phyloP scores from a whole-genome alignment of 2,888 invertebrate species.

The Heliconius aoede region DNA sequence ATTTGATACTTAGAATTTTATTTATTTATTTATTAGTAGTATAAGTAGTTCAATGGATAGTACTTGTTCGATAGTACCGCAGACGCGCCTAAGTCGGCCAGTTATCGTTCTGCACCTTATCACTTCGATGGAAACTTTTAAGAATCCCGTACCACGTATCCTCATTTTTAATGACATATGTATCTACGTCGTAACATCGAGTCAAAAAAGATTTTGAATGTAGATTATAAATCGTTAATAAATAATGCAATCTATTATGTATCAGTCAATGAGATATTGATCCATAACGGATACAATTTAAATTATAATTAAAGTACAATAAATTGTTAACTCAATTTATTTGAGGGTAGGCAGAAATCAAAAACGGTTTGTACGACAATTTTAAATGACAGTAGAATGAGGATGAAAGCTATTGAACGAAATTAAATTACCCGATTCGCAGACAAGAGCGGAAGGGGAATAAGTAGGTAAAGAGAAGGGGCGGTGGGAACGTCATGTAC shows the following conservation, averaged over 20 bases:
- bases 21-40: not conserved
- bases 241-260: not conserved
- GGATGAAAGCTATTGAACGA: constrained; percentile 43
- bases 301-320: not conserved
- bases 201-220: not conserved
- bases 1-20: constrained; percentile 10
- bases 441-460: constrained; percentile 42
- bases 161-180: constrained; percentile 8
- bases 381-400: constrained; percentile 33
- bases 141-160: constrained; percentile 30
- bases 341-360: constrained; percentile 9
- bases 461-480: constrained; percentile 43
- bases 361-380: constrained; percentile 31
- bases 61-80: constrained; percentile 1
- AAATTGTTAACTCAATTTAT: not conserved
- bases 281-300: not conserved
- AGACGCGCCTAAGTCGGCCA: constrained; percentile 24
- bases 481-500: constrained; percentile 26
- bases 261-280: not conserved
- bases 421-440: constrained; percentile 40
- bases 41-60: constrained; percentile 10
- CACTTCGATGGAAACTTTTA: constrained; percentile 67
- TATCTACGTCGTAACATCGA: constrained; percentile 3
- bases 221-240: not conserved
- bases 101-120: constrained; percentile 58